Evolutionary conservation across 2,888 invertebrate genomes (phyloP).

Genomic region (Drosophila conformis): DNA sequence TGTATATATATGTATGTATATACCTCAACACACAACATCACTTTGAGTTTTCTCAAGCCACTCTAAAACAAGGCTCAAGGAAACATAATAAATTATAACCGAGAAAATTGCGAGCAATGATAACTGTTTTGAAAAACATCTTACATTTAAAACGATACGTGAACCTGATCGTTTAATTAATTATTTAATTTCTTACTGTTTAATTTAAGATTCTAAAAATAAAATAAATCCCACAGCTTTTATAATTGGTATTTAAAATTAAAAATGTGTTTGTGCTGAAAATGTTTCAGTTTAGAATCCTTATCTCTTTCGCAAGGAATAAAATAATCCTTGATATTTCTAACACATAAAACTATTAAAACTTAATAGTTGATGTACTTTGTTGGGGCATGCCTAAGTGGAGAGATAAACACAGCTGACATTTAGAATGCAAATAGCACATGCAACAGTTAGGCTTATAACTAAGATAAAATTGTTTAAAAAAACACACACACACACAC

Average conservation of each 20-base stretch:
- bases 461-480: conserved; percentile 12
- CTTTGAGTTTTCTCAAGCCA: neutral
- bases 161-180: neutral
- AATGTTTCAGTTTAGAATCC: neutral
- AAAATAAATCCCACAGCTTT: neutral
- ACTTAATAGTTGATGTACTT: neutral
- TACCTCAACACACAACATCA: neutral
- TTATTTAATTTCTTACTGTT: neutral
- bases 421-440: conserved; percentile 25
- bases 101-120: neutral
- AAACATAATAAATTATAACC: neutral
- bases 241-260: neutral
- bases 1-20: neutral
- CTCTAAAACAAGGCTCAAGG: neutral
- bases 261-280: neutral
- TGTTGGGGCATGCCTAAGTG: conserved; percentile 21
- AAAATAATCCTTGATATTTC: neutral
- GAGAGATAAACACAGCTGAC: conserved; percentile 14
- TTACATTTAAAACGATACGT: neutral
- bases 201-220: neutral
- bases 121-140: neutral
- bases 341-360: neutral
- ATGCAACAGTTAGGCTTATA: conserved; percentile 45
- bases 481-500: conserved; percentile 16
- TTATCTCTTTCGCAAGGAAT: neutral